These are phyloP conservation scores for Polylopha cassiicola DNA, from an alignment of 2,888 invertebrate genomes.

Conservation along the genomic window DNA sequence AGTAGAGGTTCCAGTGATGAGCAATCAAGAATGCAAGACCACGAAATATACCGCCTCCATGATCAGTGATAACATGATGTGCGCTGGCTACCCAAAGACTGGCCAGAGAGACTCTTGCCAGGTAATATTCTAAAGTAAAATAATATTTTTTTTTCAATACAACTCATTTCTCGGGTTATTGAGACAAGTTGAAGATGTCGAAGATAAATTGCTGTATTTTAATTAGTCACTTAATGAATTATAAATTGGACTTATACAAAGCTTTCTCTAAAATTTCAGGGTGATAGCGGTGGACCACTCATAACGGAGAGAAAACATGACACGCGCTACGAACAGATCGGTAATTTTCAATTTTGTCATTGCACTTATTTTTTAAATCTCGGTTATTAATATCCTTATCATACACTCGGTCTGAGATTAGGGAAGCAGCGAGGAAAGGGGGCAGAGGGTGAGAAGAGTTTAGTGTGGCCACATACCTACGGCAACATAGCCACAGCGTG, in stretches of 20 bases:
- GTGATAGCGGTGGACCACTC: slow-evolving; percentile 89
- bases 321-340: slow-evolving; percentile 88
- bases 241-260: neutral
- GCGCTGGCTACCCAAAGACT: slow-evolving; percentile 84
- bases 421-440: too few relatives aligned
- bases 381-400: too few relatives aligned
- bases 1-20: slow-evolving; percentile 85
- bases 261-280: slow-evolving; percentile 69
- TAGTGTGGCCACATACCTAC: too few relatives aligned
- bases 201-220: too few relatives aligned
- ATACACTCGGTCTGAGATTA: too few relatives aligned
- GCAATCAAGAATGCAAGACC: slow-evolving; percentile 82
- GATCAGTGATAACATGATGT: slow-evolving; percentile 93
- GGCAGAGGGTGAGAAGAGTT: too few relatives aligned
- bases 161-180: too few relatives aligned
- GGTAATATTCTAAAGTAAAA: slow-evolving; percentile 58
- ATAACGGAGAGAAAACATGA: slow-evolving; percentile 82
- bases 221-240: too few relatives aligned
- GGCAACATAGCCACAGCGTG: too few relatives aligned
- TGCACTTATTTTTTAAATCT: too few relatives aligned
- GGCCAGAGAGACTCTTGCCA: slow-evolving; percentile 90
- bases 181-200: too few relatives aligned
- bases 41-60: slow-evolving; percentile 89
- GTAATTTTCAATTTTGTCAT: slow-evolving; percentile 53
- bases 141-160: neutral